Conservation (phyloP, 2,888 invertebrate species). For the Hypomecis punctinalis region DNA sequence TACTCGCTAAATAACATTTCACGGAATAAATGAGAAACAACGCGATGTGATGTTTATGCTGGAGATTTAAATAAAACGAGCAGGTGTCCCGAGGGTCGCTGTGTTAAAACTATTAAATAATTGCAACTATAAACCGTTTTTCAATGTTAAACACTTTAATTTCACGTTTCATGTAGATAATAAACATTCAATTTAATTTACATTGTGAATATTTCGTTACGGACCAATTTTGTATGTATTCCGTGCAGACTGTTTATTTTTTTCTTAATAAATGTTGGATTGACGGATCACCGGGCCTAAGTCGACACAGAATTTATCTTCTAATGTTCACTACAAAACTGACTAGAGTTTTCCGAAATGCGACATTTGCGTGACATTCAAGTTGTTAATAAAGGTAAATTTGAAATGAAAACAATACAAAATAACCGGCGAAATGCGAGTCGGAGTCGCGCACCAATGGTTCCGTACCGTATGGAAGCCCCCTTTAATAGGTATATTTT, state of each 20-base stretch:
- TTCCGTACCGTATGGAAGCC: too few relatives aligned
- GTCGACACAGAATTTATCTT: conserved; percentile 12
- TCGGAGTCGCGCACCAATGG: too few relatives aligned
- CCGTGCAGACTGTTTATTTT: background rate
- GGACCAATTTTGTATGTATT: background rate
- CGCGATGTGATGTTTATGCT: conserved; percentile 17
- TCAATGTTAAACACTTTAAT: conserved; percentile 15
- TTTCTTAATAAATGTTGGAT: conserved; percentile 5
- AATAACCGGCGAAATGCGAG: too few relatives aligned
- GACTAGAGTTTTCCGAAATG: background rate
- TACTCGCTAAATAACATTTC: conserved; percentile 5
- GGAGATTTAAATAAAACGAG: conserved; percentile 26
- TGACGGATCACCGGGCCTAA: conserved; percentile 23
- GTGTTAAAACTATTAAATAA: conserved; percentile 23
- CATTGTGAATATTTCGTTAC: conserved; percentile 1
- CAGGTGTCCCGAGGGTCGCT: conserved; percentile 26
- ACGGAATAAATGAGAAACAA: conserved; percentile 14
- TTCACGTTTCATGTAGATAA: conserved; percentile 15
- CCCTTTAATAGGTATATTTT: too few relatives aligned
- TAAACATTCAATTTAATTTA: conserved; percentile 18
- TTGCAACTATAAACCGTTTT: conserved; percentile 14
- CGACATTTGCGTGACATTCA: background rate
- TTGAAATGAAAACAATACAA: too few relatives aligned
- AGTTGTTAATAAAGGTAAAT: too few relatives aligned
- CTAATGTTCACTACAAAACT: background rate